Conservation (phyloP, 2,113 vertebrate genomes). For the Scomber japonicus region DNA sequence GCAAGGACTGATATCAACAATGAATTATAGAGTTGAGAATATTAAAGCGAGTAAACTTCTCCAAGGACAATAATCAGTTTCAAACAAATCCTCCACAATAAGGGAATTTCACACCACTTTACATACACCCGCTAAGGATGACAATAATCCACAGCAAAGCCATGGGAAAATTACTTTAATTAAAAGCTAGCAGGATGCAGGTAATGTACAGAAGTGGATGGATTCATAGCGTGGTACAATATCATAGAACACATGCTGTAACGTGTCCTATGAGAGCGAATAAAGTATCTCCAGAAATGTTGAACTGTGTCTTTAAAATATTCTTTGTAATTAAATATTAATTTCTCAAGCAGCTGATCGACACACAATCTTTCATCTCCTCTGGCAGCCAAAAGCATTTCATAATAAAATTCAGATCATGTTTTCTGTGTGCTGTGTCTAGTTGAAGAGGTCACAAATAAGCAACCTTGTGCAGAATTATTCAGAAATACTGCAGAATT, state of each 20-base stretch:
- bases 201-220: not conserved
- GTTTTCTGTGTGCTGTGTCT: not conserved
- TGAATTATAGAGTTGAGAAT: constrained; percentile 8
- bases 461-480: constrained; percentile 20
- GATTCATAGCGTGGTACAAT: not conserved
- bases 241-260: not conserved
- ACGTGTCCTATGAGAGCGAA: not conserved
- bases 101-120: constrained; percentile 42
- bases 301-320: too few species aligned
- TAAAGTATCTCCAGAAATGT: too few species aligned
- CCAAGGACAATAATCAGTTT: constrained; percentile 37
- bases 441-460: constrained; percentile 8
- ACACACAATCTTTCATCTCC: not conserved
- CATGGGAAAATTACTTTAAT: constrained; percentile 14
- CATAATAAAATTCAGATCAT: not conserved
- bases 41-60: constrained; percentile 34
- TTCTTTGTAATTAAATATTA: too few species aligned
- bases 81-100: constrained; percentile 33
- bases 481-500: constrained; percentile 19
- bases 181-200: not conserved
- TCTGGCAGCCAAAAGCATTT: not conserved
- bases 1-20: constrained; percentile 27
- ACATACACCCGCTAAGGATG: constrained; percentile 17
- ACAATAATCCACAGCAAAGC: constrained; percentile 40
- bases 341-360: not conserved